Base-by-base conservation (phyloP, 2,888 invertebrate genomes). In the Digitonthophagus gazella region DNA sequence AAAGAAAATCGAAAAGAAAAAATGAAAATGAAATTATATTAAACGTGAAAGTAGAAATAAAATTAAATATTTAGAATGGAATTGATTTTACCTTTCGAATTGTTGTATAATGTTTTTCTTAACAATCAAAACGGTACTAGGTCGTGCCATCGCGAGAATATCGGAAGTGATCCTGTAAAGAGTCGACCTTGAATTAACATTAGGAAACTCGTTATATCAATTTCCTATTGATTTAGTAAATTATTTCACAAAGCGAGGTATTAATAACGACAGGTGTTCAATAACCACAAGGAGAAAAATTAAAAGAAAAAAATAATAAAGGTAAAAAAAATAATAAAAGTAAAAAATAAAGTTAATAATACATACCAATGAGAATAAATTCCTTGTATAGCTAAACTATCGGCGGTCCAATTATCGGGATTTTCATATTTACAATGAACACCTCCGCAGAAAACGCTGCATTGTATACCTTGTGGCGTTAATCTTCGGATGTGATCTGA, bases 141-240 rank as follows among this genome's bases (percentile, higher is more conserved):
- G 94, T 15, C 96, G 89, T 69, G 95, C 91, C 94, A 94, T 95
- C 80, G 95, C 95, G 77, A 96, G 83, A 74, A 96, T 91, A 78
- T 94, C 91, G 74, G 93, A 92, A 3, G 95, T 95, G 74, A 96
- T 90, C 95, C 95, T 95, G 84, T 15, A 83, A 76, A 61, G 6
- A 22, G 15, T 15, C 64, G 20, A 64, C 64, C 64, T 64, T 64
- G 64, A 65, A 65, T n/a, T 4, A 54, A 44, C 5, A 8, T 54
- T 5, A 18, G 28, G 28, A 44, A 44, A 44, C 28, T 3, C 28
- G 28, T 16, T 58, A 5, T 58, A n/a, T 58, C 20, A 19, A 1
- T 58, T 58, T 16, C 6, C 18, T 58, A 58, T 58, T 58, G 57
- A 57, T 57, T 15, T n/a, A 57, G 2, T 57, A n/a, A 15, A 57